Base-by-base conservation (phyloP, 1,140 invertebrate species). In the Drosophila tani region DNA sequence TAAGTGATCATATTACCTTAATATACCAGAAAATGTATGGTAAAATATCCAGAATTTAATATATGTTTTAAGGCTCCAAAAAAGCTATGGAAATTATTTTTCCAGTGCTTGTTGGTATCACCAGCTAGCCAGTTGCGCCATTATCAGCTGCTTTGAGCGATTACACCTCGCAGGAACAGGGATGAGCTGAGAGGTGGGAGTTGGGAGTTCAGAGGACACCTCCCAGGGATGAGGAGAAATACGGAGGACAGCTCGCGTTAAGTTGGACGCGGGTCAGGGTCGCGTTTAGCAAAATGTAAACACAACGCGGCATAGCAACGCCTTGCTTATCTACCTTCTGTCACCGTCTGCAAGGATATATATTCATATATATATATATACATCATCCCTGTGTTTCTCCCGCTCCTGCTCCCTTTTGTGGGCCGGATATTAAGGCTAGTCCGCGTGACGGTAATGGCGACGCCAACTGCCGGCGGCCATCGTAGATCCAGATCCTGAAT, bases 121-220 rank as follows among this genome's bases (percentile, higher is more conserved):
- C 38, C 47, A 59, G 74, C 43, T 35, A 56, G 74, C 50, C 59
- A 56, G 68, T 57, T 49, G 73, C 70, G 75, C 85, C 81, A 87
- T 87, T 88, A 87, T 88, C 83, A 87, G 84, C 77, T 87, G 71
- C 84, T 88, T 80, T 82, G 56, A 66, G 51, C 79, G 71, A 88
- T 87, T 87, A 87, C 69, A 73, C 65, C 49, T 79, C 41, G 41
- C 27, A 14, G 35, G 19, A 19, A 38, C 9, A 14, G 17, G 66
- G 32, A 35, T 29, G 60, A 40, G 46, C 24, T 51, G 24, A 19
- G 21, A 46, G 40, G 29, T 24, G n/a, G 17, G 27, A 62, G 56
- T 56, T 24, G 14, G 53, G 35, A 56, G 53, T 56, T 56, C 5
- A 35, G 2, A 11, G 53, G 35, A 56, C 53, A 56, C 35, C 19